Base-by-base conservation (phyloP, 1,140 invertebrate species). In the Drosophila oshimai region DNA sequence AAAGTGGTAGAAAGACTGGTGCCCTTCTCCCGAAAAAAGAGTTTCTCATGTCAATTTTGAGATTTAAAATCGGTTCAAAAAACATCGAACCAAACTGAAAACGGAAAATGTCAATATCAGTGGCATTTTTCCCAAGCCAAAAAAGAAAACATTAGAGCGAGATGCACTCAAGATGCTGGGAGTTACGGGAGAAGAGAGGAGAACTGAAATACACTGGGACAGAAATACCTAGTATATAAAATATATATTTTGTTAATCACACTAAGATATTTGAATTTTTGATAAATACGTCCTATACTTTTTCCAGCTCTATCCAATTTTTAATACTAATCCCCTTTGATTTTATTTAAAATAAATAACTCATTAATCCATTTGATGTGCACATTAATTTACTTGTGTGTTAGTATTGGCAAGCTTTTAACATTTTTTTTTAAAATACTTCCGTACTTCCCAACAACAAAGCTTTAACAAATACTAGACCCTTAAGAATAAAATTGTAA, bases 51-150 rank as follows among this genome's bases (percentile, higher is more conserved):
- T 81, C 81, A 87, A 81, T 87, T 81, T 81, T 36, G 33, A 73
- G 72, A 87, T 68, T 76, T 67, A 49, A 65, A 64, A 83, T 77
- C 70, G 37, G 28, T 74, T 62, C 31, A 71, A 50, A 51, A 50
- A 74, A 50, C 26, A 67, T 62, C 29, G 28, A 61, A 50, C 29
- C 71, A 37, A 73, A 81, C 79, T 71, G 58, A 70, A 87, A 81
- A 81, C 76, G 81, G 73, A 77, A 87, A 74, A 87, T 81, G 81
- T 87, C 81, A 87, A 87, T 87, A 87, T 64, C 81, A 62, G 74
- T 87, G 80, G 71, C 80, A 86, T 86, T 86, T 86, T 57, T 51
- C 65, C 61, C 72, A 68, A 62, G 6, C 22, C 53, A n/a, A 26
- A 18, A 69, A 29, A 74, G 64, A 45, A 69, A 83, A 77, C 72